phyloP scores from a whole-genome alignment of 2,888 invertebrate species.

The Callyntrura guangdongensis region DNA sequence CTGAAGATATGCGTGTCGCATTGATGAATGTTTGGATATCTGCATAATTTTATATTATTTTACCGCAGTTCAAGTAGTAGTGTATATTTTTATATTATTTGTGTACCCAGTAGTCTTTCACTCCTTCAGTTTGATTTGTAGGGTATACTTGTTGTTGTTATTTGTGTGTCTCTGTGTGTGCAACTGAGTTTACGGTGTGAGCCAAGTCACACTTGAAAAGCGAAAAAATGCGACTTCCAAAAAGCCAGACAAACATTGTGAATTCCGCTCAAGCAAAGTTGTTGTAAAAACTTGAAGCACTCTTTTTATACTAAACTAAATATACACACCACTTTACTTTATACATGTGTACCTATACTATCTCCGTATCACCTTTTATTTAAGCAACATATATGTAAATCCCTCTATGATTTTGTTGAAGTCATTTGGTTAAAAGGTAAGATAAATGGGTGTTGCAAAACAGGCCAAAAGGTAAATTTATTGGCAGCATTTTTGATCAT shows the following conservation, averaged over 20 bases:
- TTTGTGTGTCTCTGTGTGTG: constrained; percentile 33
- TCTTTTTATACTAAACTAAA: constrained; percentile 1
- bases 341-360: background rate
- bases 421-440: constrained; percentile 74
- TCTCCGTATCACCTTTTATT: background rate
- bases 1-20: constrained; percentile 31
- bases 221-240: constrained; percentile 68
- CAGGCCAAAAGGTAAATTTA: constrained; percentile 77
- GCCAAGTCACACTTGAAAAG: constrained; percentile 72
- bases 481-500: constrained; percentile 79
- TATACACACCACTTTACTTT: background rate
- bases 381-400: background rate
- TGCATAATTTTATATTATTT: constrained; percentile 50
- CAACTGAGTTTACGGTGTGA: constrained; percentile 46
- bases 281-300: background rate
- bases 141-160: constrained; percentile 45
- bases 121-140: constrained; percentile 13
- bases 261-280: constrained; percentile 52
- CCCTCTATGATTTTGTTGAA: constrained; percentile 37
- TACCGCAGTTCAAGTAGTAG: too few species aligned
- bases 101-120: background rate
- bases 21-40: constrained; percentile 33
- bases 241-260: constrained; percentile 73
- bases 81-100: too few species aligned
- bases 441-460: constrained; percentile 74